Evolutionary conservation across 2,888 invertebrate species (phyloP).

Genomic region (Sarcophaga rosellei): DNA sequence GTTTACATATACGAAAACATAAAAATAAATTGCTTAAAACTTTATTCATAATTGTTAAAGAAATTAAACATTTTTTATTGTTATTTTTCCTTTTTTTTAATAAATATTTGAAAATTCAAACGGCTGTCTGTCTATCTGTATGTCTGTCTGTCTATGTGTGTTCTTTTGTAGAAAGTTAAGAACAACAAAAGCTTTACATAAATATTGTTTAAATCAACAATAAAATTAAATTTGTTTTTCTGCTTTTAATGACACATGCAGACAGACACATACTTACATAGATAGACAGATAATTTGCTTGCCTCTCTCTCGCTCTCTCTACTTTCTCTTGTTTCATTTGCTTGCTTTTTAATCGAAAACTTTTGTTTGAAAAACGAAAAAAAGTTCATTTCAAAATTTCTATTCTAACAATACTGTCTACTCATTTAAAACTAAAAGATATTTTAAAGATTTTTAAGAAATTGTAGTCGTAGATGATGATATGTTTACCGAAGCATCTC

Average conservation of each 20-base stretch:
- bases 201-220: conserved; percentile 21
- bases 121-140: too few relatives aligned
- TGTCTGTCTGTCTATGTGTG: too few relatives aligned
- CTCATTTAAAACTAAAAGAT: background rate
- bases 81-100: background rate
- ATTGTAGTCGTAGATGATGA: background rate
- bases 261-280: conserved; percentile 19
- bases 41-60: conserved; percentile 38
- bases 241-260: conserved; percentile 18
- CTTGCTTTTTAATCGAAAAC: background rate
- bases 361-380: background rate
- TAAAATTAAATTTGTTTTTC: conserved; percentile 17
- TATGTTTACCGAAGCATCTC: background rate
- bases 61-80: conserved; percentile 10
- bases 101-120: background rate
- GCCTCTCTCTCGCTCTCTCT: background rate
- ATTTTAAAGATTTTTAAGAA: background rate
- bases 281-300: background rate
- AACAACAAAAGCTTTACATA: conserved; percentile 1
- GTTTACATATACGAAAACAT: too few relatives aligned
- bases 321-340: background rate
- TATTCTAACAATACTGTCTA: background rate
- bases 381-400: conserved; percentile 7
- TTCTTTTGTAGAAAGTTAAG: too few relatives aligned
- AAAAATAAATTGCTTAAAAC: conserved; percentile 13